Conservation (phyloP, 2,797 vertebrate genomes). For the Natrix natrix region DNA sequence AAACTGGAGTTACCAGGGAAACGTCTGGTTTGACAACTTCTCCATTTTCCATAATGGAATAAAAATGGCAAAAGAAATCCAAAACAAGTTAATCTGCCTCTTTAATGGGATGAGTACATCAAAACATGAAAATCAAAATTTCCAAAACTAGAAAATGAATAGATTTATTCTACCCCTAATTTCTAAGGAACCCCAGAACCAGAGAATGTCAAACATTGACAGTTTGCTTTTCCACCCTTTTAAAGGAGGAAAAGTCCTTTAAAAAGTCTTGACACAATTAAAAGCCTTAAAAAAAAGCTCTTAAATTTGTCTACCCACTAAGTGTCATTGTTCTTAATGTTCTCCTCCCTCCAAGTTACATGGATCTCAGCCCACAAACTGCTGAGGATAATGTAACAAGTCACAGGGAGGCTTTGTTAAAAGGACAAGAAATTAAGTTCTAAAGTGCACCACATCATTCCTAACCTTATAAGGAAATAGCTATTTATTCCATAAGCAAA, state of each 20-base stretch:
- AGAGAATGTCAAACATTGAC: background rate
- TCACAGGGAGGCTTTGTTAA: background rate
- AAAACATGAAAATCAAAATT: background rate
- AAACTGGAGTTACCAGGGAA: background rate
- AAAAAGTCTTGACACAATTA: background rate
- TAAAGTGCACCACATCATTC: background rate
- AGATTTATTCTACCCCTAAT: background rate
- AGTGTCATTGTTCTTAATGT: background rate
- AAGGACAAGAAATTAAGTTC: background rate
- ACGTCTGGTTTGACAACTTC: background rate
- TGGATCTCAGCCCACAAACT: background rate
- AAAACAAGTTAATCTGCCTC: background rate
- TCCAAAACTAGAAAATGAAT: background rate
- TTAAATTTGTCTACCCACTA: background rate
- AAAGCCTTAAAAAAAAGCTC: background rate
- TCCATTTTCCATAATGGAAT: background rate
- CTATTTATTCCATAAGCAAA: background rate
- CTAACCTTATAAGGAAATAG: background rate
- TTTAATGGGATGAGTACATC: background rate
- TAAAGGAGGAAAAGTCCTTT: background rate
- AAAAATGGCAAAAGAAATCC: background rate
- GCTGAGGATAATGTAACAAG: background rate
- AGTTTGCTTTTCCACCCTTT: background rate
- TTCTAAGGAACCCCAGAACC: background rate
- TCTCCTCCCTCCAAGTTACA: background rate